Percentiles rank a stretch among this genome's conserved stretches.
These are phyloP conservation scores for Ispidina picta DNA, from an alignment of 2,797 vertebrate genomes.

Conservation along the genomic window DNA sequence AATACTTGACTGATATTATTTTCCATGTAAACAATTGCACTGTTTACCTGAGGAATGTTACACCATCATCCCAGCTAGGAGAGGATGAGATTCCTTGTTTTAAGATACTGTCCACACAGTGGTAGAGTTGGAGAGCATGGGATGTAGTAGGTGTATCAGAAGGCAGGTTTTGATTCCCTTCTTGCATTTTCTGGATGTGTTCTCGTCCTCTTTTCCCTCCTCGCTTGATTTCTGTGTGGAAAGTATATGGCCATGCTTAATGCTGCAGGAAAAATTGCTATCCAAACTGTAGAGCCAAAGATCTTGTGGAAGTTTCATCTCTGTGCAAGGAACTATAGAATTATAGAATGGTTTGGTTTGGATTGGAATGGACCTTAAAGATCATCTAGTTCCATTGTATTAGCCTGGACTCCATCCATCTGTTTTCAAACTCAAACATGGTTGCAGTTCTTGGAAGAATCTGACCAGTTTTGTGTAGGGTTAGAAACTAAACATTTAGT, in stretches of 20 bases:
- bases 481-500: background rate
- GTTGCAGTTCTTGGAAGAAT: background rate
- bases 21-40: background rate
- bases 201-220: background rate
- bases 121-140: background rate
- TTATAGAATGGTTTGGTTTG: too few species aligned
- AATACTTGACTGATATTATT: background rate
- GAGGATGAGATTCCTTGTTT: background rate
- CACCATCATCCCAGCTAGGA: background rate
- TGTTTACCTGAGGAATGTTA: background rate
- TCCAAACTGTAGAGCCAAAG: background rate
- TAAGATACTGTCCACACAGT: background rate
- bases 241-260: background rate
- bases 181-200: background rate
- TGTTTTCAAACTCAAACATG: background rate
- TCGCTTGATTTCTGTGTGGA: background rate
- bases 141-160: background rate
- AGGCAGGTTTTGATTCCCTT: background rate
- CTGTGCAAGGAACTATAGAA: background rate
- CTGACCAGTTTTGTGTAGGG: background rate
- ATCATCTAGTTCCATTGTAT: background rate
- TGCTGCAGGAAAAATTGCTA: background rate
- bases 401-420: background rate
- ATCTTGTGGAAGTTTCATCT: background rate
- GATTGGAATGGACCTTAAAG: too few species aligned